Conservation (phyloP, 2,888 invertebrate genomes). For the Tachina lurida region DNA sequence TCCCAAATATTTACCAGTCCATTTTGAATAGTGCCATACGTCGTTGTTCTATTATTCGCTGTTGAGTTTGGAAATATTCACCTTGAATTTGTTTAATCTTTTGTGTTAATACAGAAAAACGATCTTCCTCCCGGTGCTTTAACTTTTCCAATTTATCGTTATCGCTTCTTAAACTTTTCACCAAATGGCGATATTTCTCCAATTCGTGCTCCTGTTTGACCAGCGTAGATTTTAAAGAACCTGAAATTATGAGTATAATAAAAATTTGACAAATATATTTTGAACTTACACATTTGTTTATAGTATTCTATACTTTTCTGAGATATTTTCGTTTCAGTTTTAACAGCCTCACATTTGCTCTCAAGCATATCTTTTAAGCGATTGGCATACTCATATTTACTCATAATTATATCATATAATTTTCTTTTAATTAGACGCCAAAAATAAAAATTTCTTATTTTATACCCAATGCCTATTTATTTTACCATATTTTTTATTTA, state of each 20-base stretch:
- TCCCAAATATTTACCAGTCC: conserved; percentile 56
- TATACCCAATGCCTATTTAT: too few species aligned
- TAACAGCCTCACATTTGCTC: conserved; percentile 53
- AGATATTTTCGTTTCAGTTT: conserved; percentile 53
- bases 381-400: conserved; percentile 57
- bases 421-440: conserved; percentile 13
- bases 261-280: not conserved
- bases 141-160: conserved; percentile 31
- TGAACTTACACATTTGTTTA: conserved; percentile 44
- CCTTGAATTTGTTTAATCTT: conserved; percentile 30
- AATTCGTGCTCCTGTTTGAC: conserved; percentile 44
- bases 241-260: conserved; percentile 1
- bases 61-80: conserved; percentile 12
- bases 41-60: conserved; percentile 32
- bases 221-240: conserved; percentile 30
- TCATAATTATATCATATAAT: conserved; percentile 32
- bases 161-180: conserved; percentile 24
- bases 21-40: not conserved
- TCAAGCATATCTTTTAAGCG: conserved; percentile 63
- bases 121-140: conserved; percentile 32
- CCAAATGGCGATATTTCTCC: not conserved
- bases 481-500: conserved; percentile 14
- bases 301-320: conserved; percentile 50
- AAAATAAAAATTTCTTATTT: not conserved
- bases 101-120: not conserved